Base-by-base conservation (phyloP, 2,797 vertebrate genomes). In the Chelidonichthys spinosus region DNA sequence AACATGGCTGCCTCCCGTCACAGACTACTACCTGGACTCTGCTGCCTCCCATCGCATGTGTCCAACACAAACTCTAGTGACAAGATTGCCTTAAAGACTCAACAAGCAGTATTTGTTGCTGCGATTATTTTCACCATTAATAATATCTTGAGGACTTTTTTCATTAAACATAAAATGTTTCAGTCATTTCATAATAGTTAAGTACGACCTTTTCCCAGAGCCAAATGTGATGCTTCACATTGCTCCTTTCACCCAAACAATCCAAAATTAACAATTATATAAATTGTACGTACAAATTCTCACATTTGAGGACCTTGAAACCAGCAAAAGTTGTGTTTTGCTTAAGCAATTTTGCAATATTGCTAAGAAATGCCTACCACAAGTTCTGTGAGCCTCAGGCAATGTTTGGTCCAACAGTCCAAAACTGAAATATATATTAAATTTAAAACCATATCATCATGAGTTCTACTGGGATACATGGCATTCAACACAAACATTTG, bases 1-100 rank as follows among this genome's bases (percentile, higher is more conserved):
- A 90, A 90, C 84, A 88, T 90, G 89, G 89, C 89, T 32, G 85
- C 83, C 79, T 78, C 75, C 78, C 53, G 46, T 82, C 72, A 63
- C 61, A 42, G 11, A 61, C 47, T 55, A 37, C 81, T 76, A 74
- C 68, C 44, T 74, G 42, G 62, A 65, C 63, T 46, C n/a, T 33
- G 58, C 36, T 42, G 64, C 5, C 42, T 69, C 44, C 4, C 46
- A 7, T 3, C 40, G n/a, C 35, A 61, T 0, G 2, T 53, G 47
- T 61, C 37, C 33, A 32, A 71, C 59, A 35, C 15, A 35, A 36
- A 69, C 35, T 18, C 11, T 15, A 32, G 33, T n/a, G 43, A 7
- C 32, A 8, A 40, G 18, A 46, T 36, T 32, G 39, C 42, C 63
- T 69, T 35, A 68, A 40, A 67, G 40, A 33, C 55, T 5, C 5